phyloP scores from a whole-genome alignment of 2,888 invertebrate species.

The Parochlus steinenii region DNA sequence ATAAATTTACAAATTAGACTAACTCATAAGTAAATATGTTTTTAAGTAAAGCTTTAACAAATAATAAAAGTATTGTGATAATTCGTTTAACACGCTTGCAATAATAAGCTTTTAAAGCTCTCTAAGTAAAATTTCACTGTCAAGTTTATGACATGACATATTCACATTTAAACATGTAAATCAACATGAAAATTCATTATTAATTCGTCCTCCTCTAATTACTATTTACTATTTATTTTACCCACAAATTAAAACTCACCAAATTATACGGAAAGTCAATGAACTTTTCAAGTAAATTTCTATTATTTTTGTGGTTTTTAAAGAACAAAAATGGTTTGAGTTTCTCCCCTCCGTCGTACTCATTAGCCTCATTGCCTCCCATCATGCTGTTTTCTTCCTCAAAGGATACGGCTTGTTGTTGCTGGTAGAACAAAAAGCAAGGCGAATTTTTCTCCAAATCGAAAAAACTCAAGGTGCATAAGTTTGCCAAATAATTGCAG shows the following conservation, averaged over 20 bases:
- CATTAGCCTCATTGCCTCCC: slow-evolving; percentile 2
- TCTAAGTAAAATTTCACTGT: no score
- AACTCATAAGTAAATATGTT: no score
- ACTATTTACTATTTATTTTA: neutral
- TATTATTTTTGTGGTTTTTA: slow-evolving; percentile 21
- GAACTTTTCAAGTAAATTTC: slow-evolving; percentile 15
- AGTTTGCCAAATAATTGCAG: slow-evolving; percentile 49
- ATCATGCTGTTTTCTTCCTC: neutral
- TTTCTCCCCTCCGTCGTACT: slow-evolving; percentile 19
- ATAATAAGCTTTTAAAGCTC: no score
- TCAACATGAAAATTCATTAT: neutral
- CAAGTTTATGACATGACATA: no score
- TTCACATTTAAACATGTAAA: neutral
- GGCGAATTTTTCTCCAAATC: slow-evolving; percentile 33
- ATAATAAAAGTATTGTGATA: no score
- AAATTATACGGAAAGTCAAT: slow-evolving; percentile 15
- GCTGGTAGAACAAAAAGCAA: slow-evolving; percentile 27
- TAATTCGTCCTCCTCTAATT: neutral
- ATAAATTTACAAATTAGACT: no score
- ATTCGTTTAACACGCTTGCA: no score
- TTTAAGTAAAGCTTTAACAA: no score
- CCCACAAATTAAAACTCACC: no score
- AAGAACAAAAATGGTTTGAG: slow-evolving; percentile 27
- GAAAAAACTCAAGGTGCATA: slow-evolving; percentile 43
- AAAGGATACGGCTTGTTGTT: slow-evolving; percentile 18